Percentiles rank a stretch among this genome's conserved stretches.
These are phyloP conservation scores for Mamestra brassicae DNA, from an alignment of 2,888 invertebrate species.

Conservation along the genomic window DNA sequence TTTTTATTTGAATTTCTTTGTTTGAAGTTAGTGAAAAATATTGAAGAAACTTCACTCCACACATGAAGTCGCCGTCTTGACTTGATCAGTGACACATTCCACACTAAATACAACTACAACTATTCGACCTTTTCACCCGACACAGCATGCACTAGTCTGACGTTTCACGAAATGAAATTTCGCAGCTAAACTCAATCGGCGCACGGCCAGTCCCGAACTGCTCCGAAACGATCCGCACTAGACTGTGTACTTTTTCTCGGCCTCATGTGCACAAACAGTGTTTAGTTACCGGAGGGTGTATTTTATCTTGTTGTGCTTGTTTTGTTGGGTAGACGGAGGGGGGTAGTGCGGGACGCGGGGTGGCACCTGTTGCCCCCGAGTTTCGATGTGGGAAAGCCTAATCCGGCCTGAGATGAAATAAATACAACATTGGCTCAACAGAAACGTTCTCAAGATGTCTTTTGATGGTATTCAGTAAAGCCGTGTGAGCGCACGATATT, in stretches of 20 bases:
- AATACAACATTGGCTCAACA: conserved; percentile 82
- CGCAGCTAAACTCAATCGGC: conserved; percentile 47
- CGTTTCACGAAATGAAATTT: conserved; percentile 52
- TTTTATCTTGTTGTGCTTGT: conserved; percentile 82
- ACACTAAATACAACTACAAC: neutral
- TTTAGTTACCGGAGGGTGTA: conserved; percentile 77
- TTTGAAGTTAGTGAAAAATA: neutral
- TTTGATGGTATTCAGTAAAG: conserved; percentile 69
- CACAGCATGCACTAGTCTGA: conserved; percentile 14
- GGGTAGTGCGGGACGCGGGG: conserved; percentile 57
- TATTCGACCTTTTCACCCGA: neutral
- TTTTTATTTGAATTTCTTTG: neutral
- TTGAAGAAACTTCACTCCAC: no score
- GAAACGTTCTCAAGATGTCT: conserved; percentile 73
- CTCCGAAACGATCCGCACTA: conserved; percentile 42
- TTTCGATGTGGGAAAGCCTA: conserved; percentile 82
- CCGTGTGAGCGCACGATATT: conserved; percentile 60
- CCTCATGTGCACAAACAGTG: conserved; percentile 80
- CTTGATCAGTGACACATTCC: neutral
- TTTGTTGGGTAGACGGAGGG: conserved; percentile 71
- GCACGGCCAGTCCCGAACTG: conserved; percentile 13
- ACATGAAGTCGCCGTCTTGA: neutral
- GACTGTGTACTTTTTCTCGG: conserved; percentile 77
- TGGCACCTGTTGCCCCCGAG: conserved; percentile 86
- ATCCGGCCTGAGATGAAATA: conserved; percentile 87